phyloP scores from a whole-genome alignment of 2,113 vertebrate genomes.

The Myocastor coypus region DNA sequence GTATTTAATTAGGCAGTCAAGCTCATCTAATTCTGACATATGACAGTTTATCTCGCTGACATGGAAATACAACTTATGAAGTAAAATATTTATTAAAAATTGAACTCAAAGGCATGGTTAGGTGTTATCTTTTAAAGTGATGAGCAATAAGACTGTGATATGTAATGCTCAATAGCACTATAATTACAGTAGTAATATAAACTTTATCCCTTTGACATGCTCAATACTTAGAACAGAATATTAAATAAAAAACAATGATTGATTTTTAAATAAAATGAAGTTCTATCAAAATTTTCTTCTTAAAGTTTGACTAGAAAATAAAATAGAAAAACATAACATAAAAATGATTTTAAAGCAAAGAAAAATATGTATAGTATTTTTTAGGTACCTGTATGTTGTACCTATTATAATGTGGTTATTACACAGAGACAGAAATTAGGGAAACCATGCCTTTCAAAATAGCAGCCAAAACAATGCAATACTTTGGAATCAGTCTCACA shows the following conservation, averaged over 20 bases:
- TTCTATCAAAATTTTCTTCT: neutral
- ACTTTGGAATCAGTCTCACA: too few species aligned
- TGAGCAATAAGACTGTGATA: neutral
- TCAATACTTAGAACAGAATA: neutral
- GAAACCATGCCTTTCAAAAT: too few species aligned
- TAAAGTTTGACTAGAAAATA: slow-evolving; percentile 8
- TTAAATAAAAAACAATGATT: neutral
- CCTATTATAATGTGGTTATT: neutral
- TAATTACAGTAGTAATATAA: slow-evolving; percentile 39
- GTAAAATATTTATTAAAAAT: slow-evolving; percentile 54
- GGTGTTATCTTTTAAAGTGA: slow-evolving; percentile 45
- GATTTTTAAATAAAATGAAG: slow-evolving; percentile 32
- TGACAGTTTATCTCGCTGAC: slow-evolving; percentile 62
- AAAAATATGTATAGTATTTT: neutral
- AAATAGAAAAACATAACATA: neutral
- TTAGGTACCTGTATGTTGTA: neutral
- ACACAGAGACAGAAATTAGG: too few species aligned
- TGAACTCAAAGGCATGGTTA: slow-evolving; percentile 54
- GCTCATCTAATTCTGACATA: slow-evolving; percentile 60
- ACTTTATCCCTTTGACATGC: neutral
- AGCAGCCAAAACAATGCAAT: too few species aligned
- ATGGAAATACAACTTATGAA: slow-evolving; percentile 39
- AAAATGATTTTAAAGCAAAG: neutral
- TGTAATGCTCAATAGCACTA: neutral
- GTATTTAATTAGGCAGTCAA: slow-evolving; percentile 68